Evolutionary conservation across 1,140 invertebrate species (phyloP), one percentile per base, ranked within the genome.

Genomic region (Temnothorax nylanderi): DNA sequence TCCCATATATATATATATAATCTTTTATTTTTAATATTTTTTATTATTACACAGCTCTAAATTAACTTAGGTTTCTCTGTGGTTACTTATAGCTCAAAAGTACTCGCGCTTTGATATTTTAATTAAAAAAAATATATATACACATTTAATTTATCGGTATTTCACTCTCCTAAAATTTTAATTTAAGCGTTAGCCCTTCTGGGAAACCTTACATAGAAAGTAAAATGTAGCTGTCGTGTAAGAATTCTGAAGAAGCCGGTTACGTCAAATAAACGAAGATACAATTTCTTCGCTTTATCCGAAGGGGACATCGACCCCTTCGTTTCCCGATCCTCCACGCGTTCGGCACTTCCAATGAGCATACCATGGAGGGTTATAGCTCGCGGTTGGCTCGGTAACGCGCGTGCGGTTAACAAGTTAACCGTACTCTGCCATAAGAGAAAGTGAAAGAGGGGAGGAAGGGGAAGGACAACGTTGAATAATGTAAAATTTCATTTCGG

Each of bases 401-500:
- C 26, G 64, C 34, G 72, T 69, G 65, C 75, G 84, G 88, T 89
- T 88, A 87, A 89, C 88, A 89, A 89, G 88, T 86, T 89, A 78
- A 89, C 77, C 76, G 64, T 69, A 69, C 77, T 81, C 56, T 34
- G 65, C 1, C 16, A 56, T 21, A 16, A 41, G 47, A 65, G 58
- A 58, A 47, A 10, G 44, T 1, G 32, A 64, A 41, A 32, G 2
- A 60, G 51, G 16, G 11, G 54, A 8, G 69, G 8, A 60, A 77
- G 72, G 56, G 16, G 58, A 4, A 60, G 51, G 37, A 34, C 37
- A 32, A 74, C 82, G 81, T 91, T 92, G 88, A 92, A 92, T 92
- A 92, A 92, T 92, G 91, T 90, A 92, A 90, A 91, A 88, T 92
- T 92, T 92, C 91, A 92, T 92, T 92, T 92, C 90, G 34, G 69